These are phyloP conservation scores for Syngnathus typhle DNA, from an alignment of 2,113 vertebrate species.

Conservation along the genomic window DNA sequence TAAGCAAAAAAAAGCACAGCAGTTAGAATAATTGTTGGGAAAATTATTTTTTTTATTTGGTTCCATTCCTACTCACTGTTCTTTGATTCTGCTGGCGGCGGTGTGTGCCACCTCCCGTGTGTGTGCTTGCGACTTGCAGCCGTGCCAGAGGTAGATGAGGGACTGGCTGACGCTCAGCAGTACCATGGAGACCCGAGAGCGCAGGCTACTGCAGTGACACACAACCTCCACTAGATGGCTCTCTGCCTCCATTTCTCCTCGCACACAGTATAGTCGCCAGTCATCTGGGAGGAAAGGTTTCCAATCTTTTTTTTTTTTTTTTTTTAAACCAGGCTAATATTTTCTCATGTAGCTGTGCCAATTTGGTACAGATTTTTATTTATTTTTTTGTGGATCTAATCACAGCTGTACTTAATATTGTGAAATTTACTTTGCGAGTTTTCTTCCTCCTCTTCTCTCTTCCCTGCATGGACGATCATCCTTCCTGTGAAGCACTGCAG, in stretches of 20 bases:
- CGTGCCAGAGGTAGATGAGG: conserved; percentile 90
- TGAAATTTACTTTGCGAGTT: conserved; percentile 78
- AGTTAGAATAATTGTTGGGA: neutral
- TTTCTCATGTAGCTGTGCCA: too few relatives aligned
- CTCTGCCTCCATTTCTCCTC: conserved; percentile 83
- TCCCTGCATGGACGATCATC: conserved; percentile 88
- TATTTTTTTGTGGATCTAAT: too few relatives aligned
- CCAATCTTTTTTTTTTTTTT: neutral
- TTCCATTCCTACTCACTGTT: conserved; percentile 75
- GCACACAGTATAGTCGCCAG: conserved; percentile 89
- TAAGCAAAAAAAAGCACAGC: conserved; percentile 6
- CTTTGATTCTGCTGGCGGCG: conserved; percentile 83
- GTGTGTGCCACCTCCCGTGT: conserved; percentile 81
- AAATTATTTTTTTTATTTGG: too few relatives aligned
- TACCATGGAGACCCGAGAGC: conserved; percentile 86
- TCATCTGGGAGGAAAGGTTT: conserved; percentile 70
- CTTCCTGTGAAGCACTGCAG: conserved; percentile 91
- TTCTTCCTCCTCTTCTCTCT: conserved; percentile 90
- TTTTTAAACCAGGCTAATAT: too few relatives aligned
- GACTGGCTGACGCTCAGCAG: conserved; percentile 85
- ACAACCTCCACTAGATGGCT: conserved; percentile 89
- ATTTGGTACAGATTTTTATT: too few relatives aligned
- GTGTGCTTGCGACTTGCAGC: conserved; percentile 86
- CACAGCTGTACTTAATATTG: too few relatives aligned
- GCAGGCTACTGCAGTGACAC: conserved; percentile 90